These are phyloP conservation scores for Chaitophorus viminalis DNA, from an alignment of 2,888 invertebrate genomes.

Conservation along the genomic window DNA sequence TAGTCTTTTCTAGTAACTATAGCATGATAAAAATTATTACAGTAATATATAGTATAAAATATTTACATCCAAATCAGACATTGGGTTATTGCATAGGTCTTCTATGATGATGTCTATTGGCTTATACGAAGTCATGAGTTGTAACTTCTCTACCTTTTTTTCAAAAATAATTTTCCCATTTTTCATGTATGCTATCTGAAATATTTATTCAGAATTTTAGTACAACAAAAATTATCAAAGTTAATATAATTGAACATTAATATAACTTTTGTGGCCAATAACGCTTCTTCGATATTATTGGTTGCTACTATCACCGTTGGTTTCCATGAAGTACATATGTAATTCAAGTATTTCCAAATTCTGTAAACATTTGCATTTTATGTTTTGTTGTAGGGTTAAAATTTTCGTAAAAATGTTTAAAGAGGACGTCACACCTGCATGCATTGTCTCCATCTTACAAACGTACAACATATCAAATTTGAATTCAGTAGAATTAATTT, in stretches of 20 bases:
- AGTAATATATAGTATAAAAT: neutral
- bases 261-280: constrained; percentile 40
- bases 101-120: constrained; percentile 34
- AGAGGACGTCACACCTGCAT: too few relatives aligned
- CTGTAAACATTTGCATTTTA: neutral
- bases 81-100: neutral
- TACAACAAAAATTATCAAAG: neutral
- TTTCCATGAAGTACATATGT: constrained; percentile 21
- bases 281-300: constrained; percentile 49
- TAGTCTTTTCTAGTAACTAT: too few relatives aligned
- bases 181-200: constrained; percentile 44
- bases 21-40: neutral
- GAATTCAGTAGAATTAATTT: too few relatives aligned
- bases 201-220: neutral
- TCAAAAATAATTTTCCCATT: constrained; percentile 49
- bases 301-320: constrained; percentile 52
- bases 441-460: too few relatives aligned
- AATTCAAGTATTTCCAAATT: constrained; percentile 41
- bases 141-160: constrained; percentile 7
- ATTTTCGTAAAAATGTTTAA: neutral
- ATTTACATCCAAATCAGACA: constrained; percentile 2
- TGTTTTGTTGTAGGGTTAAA: neutral
- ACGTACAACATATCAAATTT: too few relatives aligned
- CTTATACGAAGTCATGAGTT: neutral
- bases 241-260: neutral